Percentiles rank a stretch among this genome's conserved stretches.
Evolutionary conservation across 2,797 vertebrate genomes (phyloP).

Genomic region (Pangasius sanitwongsei): DNA sequence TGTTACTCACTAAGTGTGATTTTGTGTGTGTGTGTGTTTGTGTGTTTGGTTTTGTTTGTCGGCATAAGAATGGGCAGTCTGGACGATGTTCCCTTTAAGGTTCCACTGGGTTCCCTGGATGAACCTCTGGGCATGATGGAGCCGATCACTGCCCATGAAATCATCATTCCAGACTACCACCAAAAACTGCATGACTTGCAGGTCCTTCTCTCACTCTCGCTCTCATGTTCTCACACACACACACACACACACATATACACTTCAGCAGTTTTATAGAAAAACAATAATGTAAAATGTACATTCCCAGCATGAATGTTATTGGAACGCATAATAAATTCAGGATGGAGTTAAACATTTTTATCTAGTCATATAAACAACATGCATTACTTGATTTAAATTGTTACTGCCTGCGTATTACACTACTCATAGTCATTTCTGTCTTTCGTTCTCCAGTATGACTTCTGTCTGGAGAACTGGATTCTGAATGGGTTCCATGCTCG

Average conservation of each 20-base stretch:
- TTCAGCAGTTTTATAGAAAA: background rate
- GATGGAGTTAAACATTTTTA: background rate
- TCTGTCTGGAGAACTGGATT: slow-evolving; percentile 83
- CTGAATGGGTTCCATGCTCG: slow-evolving; percentile 75
- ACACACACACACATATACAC: background rate
- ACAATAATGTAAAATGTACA: background rate
- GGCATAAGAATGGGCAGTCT: slow-evolving; percentile 78
- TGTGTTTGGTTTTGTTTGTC: slow-evolving; percentile 17
- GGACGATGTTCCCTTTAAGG: slow-evolving; percentile 87
- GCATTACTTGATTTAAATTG: background rate
- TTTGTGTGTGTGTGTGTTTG: background rate
- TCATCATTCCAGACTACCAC: slow-evolving; percentile 72
- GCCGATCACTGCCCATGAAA: slow-evolving; percentile 61
- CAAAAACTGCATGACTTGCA: slow-evolving; percentile 80
- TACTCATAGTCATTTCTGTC: background rate
- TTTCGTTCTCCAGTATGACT: slow-evolving; percentile 78
- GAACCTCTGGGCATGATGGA: slow-evolving; percentile 57
- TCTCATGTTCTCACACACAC: background rate
- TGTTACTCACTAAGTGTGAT: background rate
- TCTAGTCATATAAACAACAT: background rate
- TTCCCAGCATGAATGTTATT: background rate
- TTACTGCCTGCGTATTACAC: no score
- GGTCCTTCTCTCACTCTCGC: slow-evolving; percentile 58
- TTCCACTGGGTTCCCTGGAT: slow-evolving; percentile 63
- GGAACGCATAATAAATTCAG: background rate